Evolutionary conservation across 2,888 invertebrate genomes (phyloP).

Genomic region (Synergus laeviventris): DNA sequence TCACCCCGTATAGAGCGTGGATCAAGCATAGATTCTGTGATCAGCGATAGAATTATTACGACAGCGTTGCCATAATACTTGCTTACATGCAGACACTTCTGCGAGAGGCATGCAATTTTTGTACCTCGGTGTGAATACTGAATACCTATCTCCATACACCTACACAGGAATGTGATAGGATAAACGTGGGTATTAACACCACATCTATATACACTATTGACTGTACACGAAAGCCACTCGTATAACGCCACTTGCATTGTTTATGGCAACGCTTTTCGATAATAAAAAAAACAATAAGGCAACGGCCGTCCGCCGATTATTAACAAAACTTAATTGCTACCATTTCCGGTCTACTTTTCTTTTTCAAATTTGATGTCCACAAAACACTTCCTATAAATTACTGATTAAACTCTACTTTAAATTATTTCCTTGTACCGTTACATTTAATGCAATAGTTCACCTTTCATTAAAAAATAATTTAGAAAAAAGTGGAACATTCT

Average conservation of each 20-base stretch:
- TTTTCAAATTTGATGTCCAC: not conserved
- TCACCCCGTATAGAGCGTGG: conserved; percentile 5
- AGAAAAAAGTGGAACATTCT: conserved; percentile 2
- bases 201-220: conserved; percentile 21
- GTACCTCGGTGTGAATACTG: conserved; percentile 18
- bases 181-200: conserved; percentile 35
- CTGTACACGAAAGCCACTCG: not conserved
- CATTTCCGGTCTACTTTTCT: conserved; percentile 37
- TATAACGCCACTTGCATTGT: conserved; percentile 37
- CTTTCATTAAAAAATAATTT: conserved; percentile 13
- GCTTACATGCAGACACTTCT: conserved; percentile 13
- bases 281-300: conserved; percentile 31
- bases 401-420: not conserved
- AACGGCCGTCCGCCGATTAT: conserved; percentile 26
- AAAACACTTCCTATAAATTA: not conserved
- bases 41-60: conserved; percentile 42
- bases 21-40: conserved; percentile 35
- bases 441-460: not conserved
- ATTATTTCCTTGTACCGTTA: not conserved
- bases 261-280: conserved; percentile 32
- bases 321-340: conserved; percentile 10
- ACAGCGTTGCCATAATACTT: conserved; percentile 33
- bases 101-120: conserved; percentile 42
- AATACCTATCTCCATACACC: conserved; percentile 26
- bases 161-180: conserved; percentile 30